These are phyloP conservation scores for Pammene fasciana DNA, from an alignment of 2,888 invertebrate genomes.

Conservation along the genomic window DNA sequence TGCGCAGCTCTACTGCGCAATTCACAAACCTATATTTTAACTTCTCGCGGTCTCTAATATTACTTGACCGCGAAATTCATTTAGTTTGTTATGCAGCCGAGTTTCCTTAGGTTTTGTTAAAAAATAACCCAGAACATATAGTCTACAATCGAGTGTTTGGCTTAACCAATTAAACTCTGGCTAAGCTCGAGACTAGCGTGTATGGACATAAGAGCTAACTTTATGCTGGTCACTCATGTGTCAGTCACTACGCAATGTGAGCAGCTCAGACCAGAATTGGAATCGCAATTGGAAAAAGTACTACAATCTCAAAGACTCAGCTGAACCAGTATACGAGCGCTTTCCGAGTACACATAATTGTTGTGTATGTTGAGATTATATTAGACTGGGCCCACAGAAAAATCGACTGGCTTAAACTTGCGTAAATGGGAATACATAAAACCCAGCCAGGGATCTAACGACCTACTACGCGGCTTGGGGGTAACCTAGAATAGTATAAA, in stretches of 20 bases:
- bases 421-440: background rate
- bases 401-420: background rate
- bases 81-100: background rate
- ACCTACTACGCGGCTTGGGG: slow-evolving; percentile 57
- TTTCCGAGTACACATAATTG: background rate
- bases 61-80: background rate
- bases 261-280: background rate
- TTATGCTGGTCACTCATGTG: background rate
- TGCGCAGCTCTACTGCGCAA: background rate
- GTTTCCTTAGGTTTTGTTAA: background rate
- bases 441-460: slow-evolving; percentile 21
- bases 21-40: background rate
- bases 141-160: no score
- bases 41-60: background rate
- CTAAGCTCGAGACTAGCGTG: no score
- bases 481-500: slow-evolving; percentile 71
- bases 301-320: background rate
- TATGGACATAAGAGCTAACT: background rate
- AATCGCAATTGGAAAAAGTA: background rate
- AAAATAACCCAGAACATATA: background rate
- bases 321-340: background rate
- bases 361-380: background rate
- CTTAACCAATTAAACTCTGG: no score
- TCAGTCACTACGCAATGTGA: background rate
- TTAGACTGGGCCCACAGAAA: background rate